Evolutionary conservation across 2,113 vertebrate species (phyloP), one percentile per base, ranked within the genome.

Genomic region (Dryoscopus gambensis): DNA sequence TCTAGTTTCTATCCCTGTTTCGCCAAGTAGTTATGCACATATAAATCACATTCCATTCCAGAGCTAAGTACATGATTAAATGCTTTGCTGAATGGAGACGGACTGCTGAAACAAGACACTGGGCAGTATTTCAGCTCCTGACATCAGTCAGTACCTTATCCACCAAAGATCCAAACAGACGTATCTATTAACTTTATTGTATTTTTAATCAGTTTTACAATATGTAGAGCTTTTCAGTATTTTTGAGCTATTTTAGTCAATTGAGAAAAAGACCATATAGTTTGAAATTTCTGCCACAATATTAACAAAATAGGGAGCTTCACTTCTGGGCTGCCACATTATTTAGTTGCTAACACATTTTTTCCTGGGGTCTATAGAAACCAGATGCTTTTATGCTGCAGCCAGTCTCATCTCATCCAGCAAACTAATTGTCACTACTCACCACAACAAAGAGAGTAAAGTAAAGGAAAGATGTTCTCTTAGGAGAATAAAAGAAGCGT

Each of bases 351-450:
- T 89, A 84, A 79, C 57, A 44, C 13, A 14, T 53, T 79, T 94
- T 53, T 82, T 87, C 62, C 42, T 85, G 33, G 42, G 85, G 24
- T 53, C 20, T 76, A 7, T 39, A 60, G 13, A 33, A 92, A 83
- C 27, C 74, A 96, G 67, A 50, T 85, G 46, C 23, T 89, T 89
- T 95, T 62, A 57, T 73, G 46, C 21, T 91, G 40, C n/a, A 89
- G 42, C 15, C 71, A 21, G 21, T 67, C 53, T 77, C 84, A 67
- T 33, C n/a, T 87, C 83, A 69, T 17, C 6, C 31, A 65, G 37
- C n/a, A 60, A 84, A 62, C 33, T 84, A 84, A 89, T 79, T 94
- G 37, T 55, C 23, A 22, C 31, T 46, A 57, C 44, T 64, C 65
- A 25, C 27, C 15, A 35, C 44, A 80, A 20, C 10, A 91, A 77